Evolutionary conservation across 2,113 vertebrate genomes (phyloP), one percentile per base, ranked within the genome.

Genomic region (Stegastes partitus): DNA sequence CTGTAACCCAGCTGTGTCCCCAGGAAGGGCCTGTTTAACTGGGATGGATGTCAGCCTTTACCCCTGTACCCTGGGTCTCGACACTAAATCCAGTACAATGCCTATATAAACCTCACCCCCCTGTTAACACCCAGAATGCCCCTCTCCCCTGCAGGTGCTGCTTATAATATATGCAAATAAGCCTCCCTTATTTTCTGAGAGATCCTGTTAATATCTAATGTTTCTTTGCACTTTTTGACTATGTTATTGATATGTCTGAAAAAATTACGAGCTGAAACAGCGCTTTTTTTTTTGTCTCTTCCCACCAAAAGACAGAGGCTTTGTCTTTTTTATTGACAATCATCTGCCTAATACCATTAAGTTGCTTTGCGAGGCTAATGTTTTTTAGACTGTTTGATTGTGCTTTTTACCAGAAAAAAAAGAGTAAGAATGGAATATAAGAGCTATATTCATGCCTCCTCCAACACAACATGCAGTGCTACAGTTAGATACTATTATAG

Each of bases 151-250:
- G 87, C 92, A 94, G 95, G 94, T 95, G 94, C 94, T 94, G 94
- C 94, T 95, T 94, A 84, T 93, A 89, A 93, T 93, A 95, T 95
- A 95, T 95, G 95, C 95, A 95, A 95, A 91, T 89, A 93, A 91
- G 88, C 89, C 92, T 93, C 77, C 86, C 86, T 92, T 93, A 75
- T 90, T 90, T 87, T 88, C 88, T 86, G 78, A 83, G 73, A 87
- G 68, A 81, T 68, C 67, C 44, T 83, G 64, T 87, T 75, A 57
- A 74, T 74, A 79, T 84, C n/a, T 75, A 68, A 72, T 61, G 55
- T 85, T 91, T 86, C 70, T 92, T 91, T 87, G 91, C 91, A 92
- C 82, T 91, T 92, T 92, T 84, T 59, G 62, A 75, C 53, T 82
- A 61, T 82, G 71, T 83, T 84, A 55, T 86, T 79, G 77, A 84